Base-by-base conservation (phyloP, 2,113 vertebrate species). In the Kryptolebias marmoratus region DNA sequence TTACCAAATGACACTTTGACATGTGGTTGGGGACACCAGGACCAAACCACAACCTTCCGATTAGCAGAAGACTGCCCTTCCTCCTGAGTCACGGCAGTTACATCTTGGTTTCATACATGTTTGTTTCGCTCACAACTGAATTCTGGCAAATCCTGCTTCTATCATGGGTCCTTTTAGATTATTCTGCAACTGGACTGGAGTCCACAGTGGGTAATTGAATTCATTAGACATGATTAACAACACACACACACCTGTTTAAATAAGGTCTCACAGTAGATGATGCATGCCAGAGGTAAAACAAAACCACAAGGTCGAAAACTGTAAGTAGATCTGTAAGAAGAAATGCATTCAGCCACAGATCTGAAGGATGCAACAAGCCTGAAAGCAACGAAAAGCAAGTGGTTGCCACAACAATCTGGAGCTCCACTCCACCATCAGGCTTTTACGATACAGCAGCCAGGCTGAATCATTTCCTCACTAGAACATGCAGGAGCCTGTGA, bases 211-310 rank as follows among this genome's bases (percentile, higher is more conserved):
- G 7, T 32, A 32, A 64, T 50, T 32, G 3, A 50, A 50, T 64
- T 50, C 15, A 64, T 50, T 49, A 31, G 58, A 45, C 58, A 28
- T 61, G 28, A 61, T 61, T 44, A 61, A 36, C n/a, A 64, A 32
- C 9, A 14, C 30, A 31, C 30, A 31, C 28, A 31, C 45, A 64
- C 27, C 61, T 49, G 8, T n/a, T 22, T 64, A 31, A 11, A 31
- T 31, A 64, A 49, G 14, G 45, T 64, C 44, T 31, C 45, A 62
- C 42, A 64, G 61, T 31, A 31, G 28, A 18, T 18, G 14, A 8
- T 30, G 4, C 14, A 11, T 32, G n/a, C 12, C 12, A 28, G 39
- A 31, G 45, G 8, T 14, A 49, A 32, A 64, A 11, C 15, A 48
- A 48, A 50, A 15, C 0, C 16, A 11, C 3, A 11, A 18, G 15